phyloP scores from a whole-genome alignment of 2,797 vertebrate genomes.

The Ctenosaura bakeri region DNA sequence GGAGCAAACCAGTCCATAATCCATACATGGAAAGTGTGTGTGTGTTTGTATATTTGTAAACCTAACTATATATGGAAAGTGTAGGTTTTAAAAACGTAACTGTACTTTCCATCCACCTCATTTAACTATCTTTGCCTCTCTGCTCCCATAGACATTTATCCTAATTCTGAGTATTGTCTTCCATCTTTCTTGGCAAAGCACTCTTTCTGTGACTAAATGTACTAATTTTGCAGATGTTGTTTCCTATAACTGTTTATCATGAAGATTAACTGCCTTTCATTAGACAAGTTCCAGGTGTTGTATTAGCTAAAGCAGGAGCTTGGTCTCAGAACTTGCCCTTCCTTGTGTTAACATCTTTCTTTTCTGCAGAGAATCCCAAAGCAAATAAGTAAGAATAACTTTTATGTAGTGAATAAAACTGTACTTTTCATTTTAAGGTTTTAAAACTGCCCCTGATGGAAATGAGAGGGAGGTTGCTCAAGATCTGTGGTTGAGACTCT shows the following conservation, averaged over 20 bases:
- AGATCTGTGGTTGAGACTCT: background rate
- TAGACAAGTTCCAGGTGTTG: background rate
- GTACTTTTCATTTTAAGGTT: background rate
- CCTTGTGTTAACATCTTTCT: background rate
- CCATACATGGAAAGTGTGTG: no score
- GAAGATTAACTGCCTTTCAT: conserved; percentile 6
- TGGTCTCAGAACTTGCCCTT: background rate
- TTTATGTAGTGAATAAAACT: background rate
- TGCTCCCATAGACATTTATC: background rate
- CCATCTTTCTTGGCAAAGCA: background rate
- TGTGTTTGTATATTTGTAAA: background rate
- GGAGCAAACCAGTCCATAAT: background rate
- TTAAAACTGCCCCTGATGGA: background rate
- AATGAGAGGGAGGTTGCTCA: background rate
- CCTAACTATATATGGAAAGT: background rate
- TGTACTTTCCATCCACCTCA: background rate
- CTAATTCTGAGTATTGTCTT: background rate
- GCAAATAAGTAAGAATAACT: background rate
- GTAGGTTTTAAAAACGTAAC: background rate
- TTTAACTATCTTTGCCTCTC: background rate
- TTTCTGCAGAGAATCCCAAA: background rate
- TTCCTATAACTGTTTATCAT: background rate
- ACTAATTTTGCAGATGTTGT: conserved; percentile 7
- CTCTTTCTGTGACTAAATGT: background rate
- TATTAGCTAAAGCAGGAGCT: background rate